Evolutionary conservation across 2,797 vertebrate species (phyloP).

Genomic region (Neosilurus mollespiculum): DNA sequence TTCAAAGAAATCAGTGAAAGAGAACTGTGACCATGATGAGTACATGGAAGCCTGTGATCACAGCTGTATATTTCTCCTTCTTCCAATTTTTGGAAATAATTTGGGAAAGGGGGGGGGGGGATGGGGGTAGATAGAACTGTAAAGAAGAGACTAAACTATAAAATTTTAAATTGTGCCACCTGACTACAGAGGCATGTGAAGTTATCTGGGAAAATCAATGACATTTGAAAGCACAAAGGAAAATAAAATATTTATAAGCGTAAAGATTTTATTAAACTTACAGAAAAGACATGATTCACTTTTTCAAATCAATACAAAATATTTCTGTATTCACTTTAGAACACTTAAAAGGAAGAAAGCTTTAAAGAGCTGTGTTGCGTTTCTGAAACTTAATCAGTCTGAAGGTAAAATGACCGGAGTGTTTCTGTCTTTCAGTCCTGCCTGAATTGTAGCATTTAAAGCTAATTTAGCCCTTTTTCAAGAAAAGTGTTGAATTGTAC

Average conservation of each 20-base stretch:
- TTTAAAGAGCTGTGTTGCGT: slow-evolving; percentile 14
- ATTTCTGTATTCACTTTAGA: neutral
- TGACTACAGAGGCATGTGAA: neutral
- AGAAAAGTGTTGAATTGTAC: slow-evolving; percentile 6
- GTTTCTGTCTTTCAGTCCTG: neutral
- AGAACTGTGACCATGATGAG: too few species aligned
- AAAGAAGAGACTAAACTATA: neutral
- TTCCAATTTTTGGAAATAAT: too few species aligned
- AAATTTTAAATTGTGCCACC: neutral
- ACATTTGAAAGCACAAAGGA: neutral
- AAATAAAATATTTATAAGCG: neutral
- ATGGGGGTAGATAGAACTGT: too few species aligned
- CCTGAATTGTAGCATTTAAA: slow-evolving; percentile 5
- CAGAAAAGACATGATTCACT: slow-evolving; percentile 12
- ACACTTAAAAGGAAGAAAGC: neutral
- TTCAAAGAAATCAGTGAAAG: too few species aligned
- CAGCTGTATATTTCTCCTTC: too few species aligned
- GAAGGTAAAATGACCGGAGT: neutral
- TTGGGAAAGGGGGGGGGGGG: too few species aligned
- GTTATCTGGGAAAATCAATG: slow-evolving; percentile 13
- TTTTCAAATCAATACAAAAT: slow-evolving; percentile 28
- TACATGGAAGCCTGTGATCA: too few species aligned
- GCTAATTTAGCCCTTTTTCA: slow-evolving; percentile 7
- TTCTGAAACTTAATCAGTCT: slow-evolving; percentile 9
- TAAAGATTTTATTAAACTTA: slow-evolving; percentile 4